Conservation (phyloP, 2,888 invertebrate genomes). For the Neoaliturus tenellus region DNA sequence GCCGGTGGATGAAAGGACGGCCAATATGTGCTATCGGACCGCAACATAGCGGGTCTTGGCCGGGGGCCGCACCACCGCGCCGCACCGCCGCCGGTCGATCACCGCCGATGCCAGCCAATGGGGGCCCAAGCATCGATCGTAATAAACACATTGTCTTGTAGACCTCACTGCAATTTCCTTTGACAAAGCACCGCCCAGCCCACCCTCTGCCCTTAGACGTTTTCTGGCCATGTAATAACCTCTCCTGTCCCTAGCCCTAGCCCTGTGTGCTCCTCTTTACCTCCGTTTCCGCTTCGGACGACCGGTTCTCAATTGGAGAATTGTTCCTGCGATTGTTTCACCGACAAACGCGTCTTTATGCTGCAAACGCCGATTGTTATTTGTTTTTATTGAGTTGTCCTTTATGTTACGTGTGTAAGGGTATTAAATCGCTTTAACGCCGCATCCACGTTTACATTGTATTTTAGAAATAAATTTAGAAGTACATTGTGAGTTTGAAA, state of each 20-base stretch:
- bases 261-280: not conserved
- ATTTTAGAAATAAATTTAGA: too few relatives aligned
- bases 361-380: not conserved
- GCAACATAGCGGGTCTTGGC: slow-evolving; percentile 25
- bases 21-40: slow-evolving; percentile 41
- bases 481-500: too few relatives aligned
- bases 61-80: not conserved
- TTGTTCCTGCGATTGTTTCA: slow-evolving; percentile 4
- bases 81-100: not conserved
- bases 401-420: too few relatives aligned
- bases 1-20: slow-evolving; percentile 18
- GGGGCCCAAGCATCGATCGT: slow-evolving; percentile 19
- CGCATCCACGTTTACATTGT: too few relatives aligned
- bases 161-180: slow-evolving; percentile 52
- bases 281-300: slow-evolving; percentile 11
- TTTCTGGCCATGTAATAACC: not conserved
- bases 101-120: slow-evolving; percentile 35
- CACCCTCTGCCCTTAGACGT: not conserved
- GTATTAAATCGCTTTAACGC: too few relatives aligned
- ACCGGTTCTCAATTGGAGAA: not conserved
- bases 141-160: slow-evolving; percentile 42
- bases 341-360: not conserved
- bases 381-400: too few relatives aligned
- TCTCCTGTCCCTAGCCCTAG: not conserved
- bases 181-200: slow-evolving; percentile 25